Percentiles rank a stretch among this genome's conserved stretches.
Conservation (phyloP, 2,797 vertebrate genomes). For the Typhlichthys subterraneus region DNA sequence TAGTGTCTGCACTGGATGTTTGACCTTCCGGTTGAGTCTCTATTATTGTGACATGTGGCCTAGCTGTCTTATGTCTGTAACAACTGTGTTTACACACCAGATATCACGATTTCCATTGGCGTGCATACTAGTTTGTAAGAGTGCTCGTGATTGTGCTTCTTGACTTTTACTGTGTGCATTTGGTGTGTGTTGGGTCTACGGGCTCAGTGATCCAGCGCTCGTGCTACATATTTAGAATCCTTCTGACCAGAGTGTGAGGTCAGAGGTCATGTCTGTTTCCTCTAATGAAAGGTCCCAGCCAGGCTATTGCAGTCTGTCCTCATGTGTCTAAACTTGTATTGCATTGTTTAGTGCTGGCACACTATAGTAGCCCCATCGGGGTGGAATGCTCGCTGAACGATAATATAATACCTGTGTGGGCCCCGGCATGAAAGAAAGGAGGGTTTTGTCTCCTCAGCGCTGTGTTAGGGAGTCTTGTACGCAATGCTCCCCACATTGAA, state of each 20-base stretch:
- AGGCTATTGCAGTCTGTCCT: conserved; percentile 2
- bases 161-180: neutral
- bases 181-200: neutral
- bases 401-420: conserved; percentile 10
- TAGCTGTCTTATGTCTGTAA: too few species aligned
- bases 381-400: conserved; percentile 18
- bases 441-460: conserved; percentile 21
- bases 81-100: neutral
- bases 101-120: conserved; percentile 10
- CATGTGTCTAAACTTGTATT: conserved; percentile 12
- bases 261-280: conserved; percentile 34
- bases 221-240: conserved; percentile 11
- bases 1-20: conserved; percentile 14
- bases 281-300: conserved; percentile 29
- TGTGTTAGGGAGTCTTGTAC: conserved; percentile 17
- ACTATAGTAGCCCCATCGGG: conserved; percentile 4
- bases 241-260: conserved; percentile 23
- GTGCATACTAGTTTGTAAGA: conserved; percentile 16
- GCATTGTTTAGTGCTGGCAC: neutral
- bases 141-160: neutral
- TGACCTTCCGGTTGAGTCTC: conserved; percentile 12
- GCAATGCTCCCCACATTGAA: too few species aligned
- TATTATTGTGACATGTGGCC: conserved; percentile 7
- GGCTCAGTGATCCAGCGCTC: neutral
- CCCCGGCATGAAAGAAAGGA: conserved; percentile 27